Evolutionary conservation across 2,113 vertebrate species (phyloP).

Genomic region (Neotoma lepida): DNA sequence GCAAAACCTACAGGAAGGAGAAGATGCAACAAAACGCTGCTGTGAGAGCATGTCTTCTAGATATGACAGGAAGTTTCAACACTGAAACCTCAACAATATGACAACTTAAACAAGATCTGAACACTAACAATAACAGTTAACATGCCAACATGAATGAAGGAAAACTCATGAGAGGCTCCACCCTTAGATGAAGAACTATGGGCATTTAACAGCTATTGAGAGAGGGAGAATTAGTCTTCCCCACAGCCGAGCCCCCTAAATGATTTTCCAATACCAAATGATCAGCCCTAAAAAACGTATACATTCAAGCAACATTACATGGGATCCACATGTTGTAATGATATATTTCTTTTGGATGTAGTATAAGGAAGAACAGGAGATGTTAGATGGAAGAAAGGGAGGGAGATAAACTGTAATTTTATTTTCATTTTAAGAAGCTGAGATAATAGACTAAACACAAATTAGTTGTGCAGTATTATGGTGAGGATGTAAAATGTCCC

Average conservation of each 20-base stretch:
- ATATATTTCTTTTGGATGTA: not conserved
- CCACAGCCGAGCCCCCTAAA: not conserved
- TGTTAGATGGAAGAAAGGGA: not conserved
- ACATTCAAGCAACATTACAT: not conserved
- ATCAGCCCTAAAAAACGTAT: not conserved
- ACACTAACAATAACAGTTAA: not conserved
- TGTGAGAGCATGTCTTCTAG: not conserved
- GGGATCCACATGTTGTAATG: not conserved
- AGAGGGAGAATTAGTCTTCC: not conserved
- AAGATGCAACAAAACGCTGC: not conserved
- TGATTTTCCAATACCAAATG: not conserved
- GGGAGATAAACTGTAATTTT: not conserved
- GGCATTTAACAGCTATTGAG: not conserved
- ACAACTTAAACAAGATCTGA: not conserved
- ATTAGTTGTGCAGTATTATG: not conserved
- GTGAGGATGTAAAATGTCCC: too few relatives aligned
- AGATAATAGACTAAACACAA: not conserved
- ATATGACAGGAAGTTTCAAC: too few relatives aligned
- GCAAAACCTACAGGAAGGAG: not conserved
- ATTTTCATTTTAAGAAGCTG: conserved; percentile 2
- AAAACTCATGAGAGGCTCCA: not conserved
- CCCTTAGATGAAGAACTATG: not conserved
- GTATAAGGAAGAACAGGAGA: not conserved
- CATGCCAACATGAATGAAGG: not conserved
- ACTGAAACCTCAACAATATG: not conserved